Percentiles rank a stretch among this genome's conserved stretches.
Conservation (phyloP, 2,113 vertebrate species). For the Heterotilapia buettikoferi region DNA sequence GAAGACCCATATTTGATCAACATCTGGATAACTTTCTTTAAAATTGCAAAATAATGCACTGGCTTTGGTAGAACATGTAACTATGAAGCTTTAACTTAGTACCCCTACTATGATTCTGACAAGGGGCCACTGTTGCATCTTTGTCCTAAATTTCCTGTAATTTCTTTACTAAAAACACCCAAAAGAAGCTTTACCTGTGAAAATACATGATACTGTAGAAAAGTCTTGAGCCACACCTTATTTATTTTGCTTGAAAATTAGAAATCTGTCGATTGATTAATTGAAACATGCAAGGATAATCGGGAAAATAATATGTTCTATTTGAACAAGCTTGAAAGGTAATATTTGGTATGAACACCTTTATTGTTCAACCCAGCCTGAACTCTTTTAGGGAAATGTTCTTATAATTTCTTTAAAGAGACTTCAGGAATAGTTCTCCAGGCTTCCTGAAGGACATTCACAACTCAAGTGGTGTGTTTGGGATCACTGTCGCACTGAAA, state of each 20-base stretch:
- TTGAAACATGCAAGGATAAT: neutral
- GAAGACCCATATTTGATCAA: neutral
- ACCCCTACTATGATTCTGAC: neutral
- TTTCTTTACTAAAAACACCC: neutral
- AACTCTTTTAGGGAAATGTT: neutral
- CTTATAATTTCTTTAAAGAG: neutral
- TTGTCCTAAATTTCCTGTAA: neutral
- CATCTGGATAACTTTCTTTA: neutral
- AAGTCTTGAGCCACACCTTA: neutral
- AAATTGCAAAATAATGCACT: neutral
- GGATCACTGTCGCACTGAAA: neutral
- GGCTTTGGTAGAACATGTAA: neutral
- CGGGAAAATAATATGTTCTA: neutral
- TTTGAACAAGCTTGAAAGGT: neutral
- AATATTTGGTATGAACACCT: neutral
- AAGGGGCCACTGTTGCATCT: neutral
- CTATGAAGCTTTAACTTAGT: neutral
- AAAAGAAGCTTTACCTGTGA: neutral
- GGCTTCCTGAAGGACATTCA: neutral
- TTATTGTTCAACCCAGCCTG: neutral
- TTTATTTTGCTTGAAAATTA: neutral
- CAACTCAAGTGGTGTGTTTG: neutral
- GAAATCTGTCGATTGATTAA: neutral
- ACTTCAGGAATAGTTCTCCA: neutral
- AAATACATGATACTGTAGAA: neutral